Conservation (phyloP, 2,888 invertebrate genomes). For the Mimachlamys varia region DNA sequence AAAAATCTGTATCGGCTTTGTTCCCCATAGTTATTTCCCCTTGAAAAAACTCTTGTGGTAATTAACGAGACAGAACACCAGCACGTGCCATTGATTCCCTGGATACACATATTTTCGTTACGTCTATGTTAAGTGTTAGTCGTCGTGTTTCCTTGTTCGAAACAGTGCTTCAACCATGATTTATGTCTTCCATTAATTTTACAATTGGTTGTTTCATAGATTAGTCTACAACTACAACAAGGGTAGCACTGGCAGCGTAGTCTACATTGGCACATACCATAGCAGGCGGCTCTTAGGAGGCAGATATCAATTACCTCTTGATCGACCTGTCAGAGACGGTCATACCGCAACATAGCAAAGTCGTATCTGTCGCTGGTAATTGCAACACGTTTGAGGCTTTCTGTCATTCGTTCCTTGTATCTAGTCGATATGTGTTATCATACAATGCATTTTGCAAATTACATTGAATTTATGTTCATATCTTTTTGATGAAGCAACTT, state of each 20-base stretch:
- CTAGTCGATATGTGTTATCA: not conserved
- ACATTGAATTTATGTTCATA: no score
- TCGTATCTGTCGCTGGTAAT: not conserved
- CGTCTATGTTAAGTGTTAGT: constrained; percentile 15
- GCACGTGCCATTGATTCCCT: constrained; percentile 12
- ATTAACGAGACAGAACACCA: constrained; percentile 1
- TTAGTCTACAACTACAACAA: not conserved
- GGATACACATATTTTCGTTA: not conserved
- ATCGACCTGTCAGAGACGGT: not conserved
- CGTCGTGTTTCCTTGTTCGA: not conserved
- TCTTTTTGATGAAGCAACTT: no score
- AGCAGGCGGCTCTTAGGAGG: not conserved
- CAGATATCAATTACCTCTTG: not conserved
- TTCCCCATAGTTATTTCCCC: constrained; percentile 7
- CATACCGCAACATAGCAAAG: not conserved
- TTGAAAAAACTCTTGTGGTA: not conserved
- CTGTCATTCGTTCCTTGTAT: not conserved
- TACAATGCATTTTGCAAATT: no score
- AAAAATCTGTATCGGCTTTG: not conserved
- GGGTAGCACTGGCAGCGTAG: no score
- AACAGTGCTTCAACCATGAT: not conserved
- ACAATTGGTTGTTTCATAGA: not conserved
- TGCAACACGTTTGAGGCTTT: not conserved
- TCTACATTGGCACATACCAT: not conserved
- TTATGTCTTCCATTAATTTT: constrained; percentile 18